Percentiles rank a stretch among this genome's conserved stretches.
Evolutionary conservation across 30 jellyfish, hydroid and myxozoan genomes (phyloP).

Genomic region (Chironex yamaguchii): DNA sequence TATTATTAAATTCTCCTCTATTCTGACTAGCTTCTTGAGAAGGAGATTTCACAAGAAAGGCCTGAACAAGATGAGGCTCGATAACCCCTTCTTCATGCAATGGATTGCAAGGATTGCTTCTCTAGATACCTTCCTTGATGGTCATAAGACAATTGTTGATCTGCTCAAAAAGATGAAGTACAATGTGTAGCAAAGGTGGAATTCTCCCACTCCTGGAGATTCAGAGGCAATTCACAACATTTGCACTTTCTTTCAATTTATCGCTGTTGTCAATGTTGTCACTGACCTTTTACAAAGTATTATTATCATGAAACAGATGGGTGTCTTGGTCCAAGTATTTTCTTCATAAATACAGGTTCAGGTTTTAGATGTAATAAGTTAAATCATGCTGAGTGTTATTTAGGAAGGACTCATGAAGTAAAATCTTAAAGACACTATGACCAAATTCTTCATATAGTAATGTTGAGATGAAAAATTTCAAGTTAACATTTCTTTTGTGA

Average conservation of each 20-base stretch:
- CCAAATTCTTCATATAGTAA: too few species aligned
- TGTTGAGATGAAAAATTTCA: too few species aligned
- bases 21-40: constrained; percentile 5
- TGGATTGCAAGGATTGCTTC: constrained; percentile 30
- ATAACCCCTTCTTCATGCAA: constrained; percentile 7
- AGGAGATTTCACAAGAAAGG: neutral
- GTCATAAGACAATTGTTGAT: neutral
- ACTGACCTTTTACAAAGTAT: constrained; percentile 27
- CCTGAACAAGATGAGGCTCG: constrained; percentile 4
- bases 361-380: too few species aligned
- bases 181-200: constrained; percentile 20
- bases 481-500: too few species aligned
- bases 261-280: constrained; percentile 2
- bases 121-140: neutral
- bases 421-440: too few species aligned
- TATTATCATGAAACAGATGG: too few species aligned
- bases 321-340: too few species aligned
- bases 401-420: too few species aligned
- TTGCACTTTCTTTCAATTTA: constrained; percentile 27
- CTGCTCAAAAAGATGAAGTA: neutral
- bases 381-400: too few species aligned
- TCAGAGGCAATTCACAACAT: constrained; percentile 5
- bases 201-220: constrained; percentile 35
- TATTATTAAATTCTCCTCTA: neutral
- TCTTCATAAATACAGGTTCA: too few species aligned